Conservation (phyloP, 2,888 invertebrate species). For the Pseudococcus jackbeardsleyi region DNA sequence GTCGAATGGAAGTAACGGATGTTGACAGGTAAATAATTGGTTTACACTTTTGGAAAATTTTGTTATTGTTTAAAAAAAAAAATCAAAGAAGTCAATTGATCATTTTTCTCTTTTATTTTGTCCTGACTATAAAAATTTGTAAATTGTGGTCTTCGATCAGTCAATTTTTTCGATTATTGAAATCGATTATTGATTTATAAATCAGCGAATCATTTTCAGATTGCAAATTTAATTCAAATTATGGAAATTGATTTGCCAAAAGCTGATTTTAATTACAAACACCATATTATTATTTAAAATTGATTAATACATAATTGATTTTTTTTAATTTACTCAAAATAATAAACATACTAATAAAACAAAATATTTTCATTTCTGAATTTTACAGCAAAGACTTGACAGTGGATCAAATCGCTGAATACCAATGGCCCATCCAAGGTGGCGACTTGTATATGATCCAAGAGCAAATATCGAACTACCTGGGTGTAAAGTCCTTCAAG, state of each 20-base stretch:
- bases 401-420: conserved; percentile 92
- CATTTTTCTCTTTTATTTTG: no score
- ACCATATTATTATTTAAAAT: no score
- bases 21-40: conserved; percentile 66
- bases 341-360: not conserved
- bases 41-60: not conserved
- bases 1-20: conserved; percentile 72
- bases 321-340: not conserved
- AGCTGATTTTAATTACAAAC: no score
- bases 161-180: no score
- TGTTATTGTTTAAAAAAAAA: not conserved
- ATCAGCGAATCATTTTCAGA: no score
- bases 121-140: no score
- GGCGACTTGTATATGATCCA: conserved; percentile 92
- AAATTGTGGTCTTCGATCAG: no score
- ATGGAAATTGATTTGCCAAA: no score
- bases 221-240: no score
- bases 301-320: not conserved
- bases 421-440: conserved; percentile 84
- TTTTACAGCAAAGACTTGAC: conserved; percentile 71
- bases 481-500: conserved; percentile 96
- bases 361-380: not conserved
- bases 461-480: conserved; percentile 94
- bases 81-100: not conserved
- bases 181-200: no score